A percentile compares a stretch with the other conserved stretches of the same genome.
Evolutionary conservation across 1,140 invertebrate genomes (phyloP).

Genomic region (Tetramorium alpestre): DNA sequence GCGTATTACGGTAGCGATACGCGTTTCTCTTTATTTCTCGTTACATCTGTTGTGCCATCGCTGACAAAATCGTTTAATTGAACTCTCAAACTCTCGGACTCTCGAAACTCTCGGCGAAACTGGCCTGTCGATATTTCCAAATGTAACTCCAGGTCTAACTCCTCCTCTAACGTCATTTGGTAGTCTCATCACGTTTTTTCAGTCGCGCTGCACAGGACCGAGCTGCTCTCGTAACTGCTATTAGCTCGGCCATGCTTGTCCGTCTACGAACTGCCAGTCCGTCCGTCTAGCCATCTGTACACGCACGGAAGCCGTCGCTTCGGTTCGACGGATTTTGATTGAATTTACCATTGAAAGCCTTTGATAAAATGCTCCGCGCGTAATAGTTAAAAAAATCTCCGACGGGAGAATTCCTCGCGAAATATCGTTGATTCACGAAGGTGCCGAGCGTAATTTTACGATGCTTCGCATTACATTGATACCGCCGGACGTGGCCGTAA

Average conservation of each 20-base stretch:
- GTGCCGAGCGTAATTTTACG: conserved; percentile 36
- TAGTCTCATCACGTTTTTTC: conserved; percentile 63
- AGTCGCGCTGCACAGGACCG: conserved; percentile 1
- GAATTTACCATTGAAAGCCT: conserved; percentile 56
- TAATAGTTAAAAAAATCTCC: conserved; percentile 54
- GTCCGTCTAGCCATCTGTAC: conserved; percentile 6
- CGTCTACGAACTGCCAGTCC: conserved; percentile 51
- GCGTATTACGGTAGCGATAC: neutral
- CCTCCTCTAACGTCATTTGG: conserved; percentile 52
- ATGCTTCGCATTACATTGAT: conserved; percentile 7
- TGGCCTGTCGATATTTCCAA: conserved; percentile 54
- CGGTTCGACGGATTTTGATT: conserved; percentile 59
- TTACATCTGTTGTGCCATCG: conserved; percentile 6
- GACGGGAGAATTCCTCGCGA: conserved; percentile 20
- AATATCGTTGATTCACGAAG: conserved; percentile 41
- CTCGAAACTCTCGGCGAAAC: conserved; percentile 7
- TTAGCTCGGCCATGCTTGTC: conserved; percentile 53
- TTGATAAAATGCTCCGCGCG: conserved; percentile 56
- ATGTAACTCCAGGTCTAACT: conserved; percentile 30
- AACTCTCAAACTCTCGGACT: conserved; percentile 7
- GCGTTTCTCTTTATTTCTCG: neutral
- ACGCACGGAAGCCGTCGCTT: conserved; percentile 42
- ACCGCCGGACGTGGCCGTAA: neutral
- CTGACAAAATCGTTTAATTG: conserved; percentile 50
- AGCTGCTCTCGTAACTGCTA: conserved; percentile 43